phyloP scores from a whole-genome alignment of 2,888 invertebrate species.

The Heliconius sara region DNA sequence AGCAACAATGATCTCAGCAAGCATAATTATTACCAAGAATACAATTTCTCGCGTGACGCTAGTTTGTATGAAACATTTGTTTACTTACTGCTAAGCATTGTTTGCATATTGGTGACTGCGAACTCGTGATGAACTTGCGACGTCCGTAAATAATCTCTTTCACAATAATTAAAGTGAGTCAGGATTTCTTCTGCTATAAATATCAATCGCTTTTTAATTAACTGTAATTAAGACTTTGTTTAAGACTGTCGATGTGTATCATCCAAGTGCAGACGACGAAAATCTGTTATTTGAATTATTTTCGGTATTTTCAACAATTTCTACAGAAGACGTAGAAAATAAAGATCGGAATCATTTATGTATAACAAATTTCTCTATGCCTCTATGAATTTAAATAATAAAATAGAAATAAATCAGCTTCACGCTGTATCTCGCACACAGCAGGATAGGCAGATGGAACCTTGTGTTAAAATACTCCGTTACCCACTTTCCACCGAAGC shows the following conservation, averaged over 20 bases:
- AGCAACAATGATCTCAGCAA: slow-evolving; percentile 2
- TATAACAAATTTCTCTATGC: not conserved
- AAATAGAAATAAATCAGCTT: not conserved
- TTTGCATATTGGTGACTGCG: slow-evolving; percentile 2
- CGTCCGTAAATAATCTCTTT: slow-evolving; percentile 26
- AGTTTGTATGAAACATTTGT: slow-evolving; percentile 20
- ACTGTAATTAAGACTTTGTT: not conserved
- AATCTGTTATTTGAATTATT: not conserved
- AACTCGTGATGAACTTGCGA: slow-evolving; percentile 24
- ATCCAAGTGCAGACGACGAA: not conserved
- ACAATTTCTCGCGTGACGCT: not conserved
- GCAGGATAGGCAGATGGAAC: no score
- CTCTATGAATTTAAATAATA: not conserved
- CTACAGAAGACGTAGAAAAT: no score
- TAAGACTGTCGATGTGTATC: not conserved
- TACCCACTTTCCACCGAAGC: no score
- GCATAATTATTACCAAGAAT: not conserved
- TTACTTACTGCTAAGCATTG: not conserved
- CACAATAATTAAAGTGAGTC: slow-evolving; percentile 27
- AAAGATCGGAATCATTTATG: not conserved
- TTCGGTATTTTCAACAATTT: not conserved
- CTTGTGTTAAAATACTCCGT: no score
- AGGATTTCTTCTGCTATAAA: slow-evolving; percentile 12
- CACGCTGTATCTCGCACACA: no score
- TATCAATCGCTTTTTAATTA: not conserved